A percentile compares a stretch with the other conserved stretches of the same genome.
phyloP scores from a whole-genome alignment of 2,113 vertebrate species.

The Lucifuga dentata region DNA sequence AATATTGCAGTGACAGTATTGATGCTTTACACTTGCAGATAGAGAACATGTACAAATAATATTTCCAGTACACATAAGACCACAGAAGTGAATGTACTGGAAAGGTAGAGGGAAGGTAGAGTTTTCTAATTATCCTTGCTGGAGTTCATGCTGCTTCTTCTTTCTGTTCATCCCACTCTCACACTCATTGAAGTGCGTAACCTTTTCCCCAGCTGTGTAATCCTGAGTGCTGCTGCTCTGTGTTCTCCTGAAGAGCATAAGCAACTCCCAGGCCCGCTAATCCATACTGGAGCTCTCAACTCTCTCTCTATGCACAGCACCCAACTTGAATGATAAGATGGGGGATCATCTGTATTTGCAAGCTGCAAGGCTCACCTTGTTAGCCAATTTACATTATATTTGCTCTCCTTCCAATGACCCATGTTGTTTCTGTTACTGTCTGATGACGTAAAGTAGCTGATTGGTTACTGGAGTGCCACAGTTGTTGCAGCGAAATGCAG shows the following conservation, averaged over 20 bases:
- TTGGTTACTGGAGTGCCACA: not conserved
- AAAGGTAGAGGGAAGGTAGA: conserved; percentile 35
- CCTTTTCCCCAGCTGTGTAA: conserved; percentile 71
- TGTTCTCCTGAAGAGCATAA: conserved; percentile 70
- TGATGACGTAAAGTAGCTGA: conserved; percentile 35
- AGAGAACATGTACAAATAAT: conserved; percentile 19
- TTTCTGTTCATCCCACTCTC: conserved; percentile 54
- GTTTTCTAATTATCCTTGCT: conserved; percentile 53
- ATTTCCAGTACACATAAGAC: conserved; percentile 7
- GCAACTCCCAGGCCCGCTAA: conserved; percentile 67
- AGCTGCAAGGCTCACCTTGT: conserved; percentile 64
- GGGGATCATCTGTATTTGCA: conserved; percentile 65
- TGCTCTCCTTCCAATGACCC: conserved; percentile 37
- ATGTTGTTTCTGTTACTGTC: conserved; percentile 42
- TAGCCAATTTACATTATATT: conserved; percentile 64
- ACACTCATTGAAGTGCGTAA: conserved; percentile 61
- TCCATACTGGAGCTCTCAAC: conserved; percentile 65
- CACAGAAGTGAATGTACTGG: conserved; percentile 31
- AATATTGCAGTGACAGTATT: not conserved
- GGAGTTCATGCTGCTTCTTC: conserved; percentile 39
- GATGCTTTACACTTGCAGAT: conserved; percentile 3
- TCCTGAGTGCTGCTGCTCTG: conserved; percentile 57
- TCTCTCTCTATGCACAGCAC: conserved; percentile 52
- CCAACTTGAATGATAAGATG: conserved; percentile 57
- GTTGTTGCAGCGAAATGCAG: not conserved